A percentile compares a stretch with the other conserved stretches of the same genome.
Conservation (phyloP, 2,888 invertebrate genomes). For the Nephrocerus scutellatus region DNA sequence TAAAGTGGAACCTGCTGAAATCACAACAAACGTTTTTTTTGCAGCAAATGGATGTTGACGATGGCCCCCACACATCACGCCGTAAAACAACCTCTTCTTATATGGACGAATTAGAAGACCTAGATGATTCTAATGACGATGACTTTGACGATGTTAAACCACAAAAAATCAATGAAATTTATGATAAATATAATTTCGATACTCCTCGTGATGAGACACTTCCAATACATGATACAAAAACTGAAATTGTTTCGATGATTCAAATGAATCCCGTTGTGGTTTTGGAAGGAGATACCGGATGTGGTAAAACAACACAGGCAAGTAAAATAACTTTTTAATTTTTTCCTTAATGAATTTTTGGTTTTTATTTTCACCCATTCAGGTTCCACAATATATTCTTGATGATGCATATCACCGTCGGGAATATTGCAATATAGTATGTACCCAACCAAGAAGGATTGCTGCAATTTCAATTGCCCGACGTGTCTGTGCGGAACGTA, state of each 20-base stretch:
- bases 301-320: constrained; percentile 81
- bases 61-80: constrained; percentile 10
- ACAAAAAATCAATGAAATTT: constrained; percentile 23
- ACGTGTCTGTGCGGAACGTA: constrained; percentile 74
- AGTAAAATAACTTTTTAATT: constrained; percentile 6
- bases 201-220: constrained; percentile 32
- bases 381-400: constrained; percentile 86
- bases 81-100: constrained; percentile 20
- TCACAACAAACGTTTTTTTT: not conserved
- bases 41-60: constrained; percentile 1
- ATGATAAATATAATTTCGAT: constrained; percentile 36
- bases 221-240: constrained; percentile 37
- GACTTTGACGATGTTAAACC: constrained; percentile 15
- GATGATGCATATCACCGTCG: constrained; percentile 62
- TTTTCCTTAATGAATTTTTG: constrained; percentile 2
- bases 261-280: constrained; percentile 59
- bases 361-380: constrained; percentile 3
- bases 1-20: not conserved
- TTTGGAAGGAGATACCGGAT: constrained; percentile 89
- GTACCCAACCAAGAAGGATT: constrained; percentile 90
- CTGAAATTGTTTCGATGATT: constrained; percentile 63
- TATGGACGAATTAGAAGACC: constrained; percentile 36
- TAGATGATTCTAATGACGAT: constrained; percentile 25
- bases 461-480: constrained; percentile 86
- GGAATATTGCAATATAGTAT: constrained; percentile 73